Conservation (phyloP, 2,888 invertebrate genomes). For the Apotomis betuletana region DNA sequence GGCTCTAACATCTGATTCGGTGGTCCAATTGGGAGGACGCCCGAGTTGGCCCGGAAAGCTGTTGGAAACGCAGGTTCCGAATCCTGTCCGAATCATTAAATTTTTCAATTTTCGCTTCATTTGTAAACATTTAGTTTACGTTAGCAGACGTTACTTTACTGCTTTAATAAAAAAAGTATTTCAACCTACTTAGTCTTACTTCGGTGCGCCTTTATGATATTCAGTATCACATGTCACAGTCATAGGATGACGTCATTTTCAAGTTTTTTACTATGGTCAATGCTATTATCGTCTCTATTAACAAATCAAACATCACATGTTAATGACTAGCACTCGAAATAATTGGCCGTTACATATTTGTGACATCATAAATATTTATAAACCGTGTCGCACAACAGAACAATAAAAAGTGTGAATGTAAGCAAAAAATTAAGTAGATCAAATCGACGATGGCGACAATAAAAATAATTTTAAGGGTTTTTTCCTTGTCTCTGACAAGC, state of each 20-base stretch:
- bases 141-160: too few species aligned
- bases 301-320: conserved; percentile 14
- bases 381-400: conserved; percentile 17
- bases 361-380: conserved; percentile 35
- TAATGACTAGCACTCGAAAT: conserved; percentile 19
- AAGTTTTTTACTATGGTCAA: conserved; percentile 4
- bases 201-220: not conserved
- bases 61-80: too few species aligned
- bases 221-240: not conserved
- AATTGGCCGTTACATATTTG: conserved; percentile 28
- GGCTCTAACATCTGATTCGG: too few species aligned
- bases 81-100: too few species aligned
- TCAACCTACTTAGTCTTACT: not conserved
- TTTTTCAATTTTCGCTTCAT: too few species aligned
- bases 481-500: conserved; percentile 39
- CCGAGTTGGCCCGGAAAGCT: too few species aligned
- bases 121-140: too few species aligned
- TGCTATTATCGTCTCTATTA: conserved; percentile 19
- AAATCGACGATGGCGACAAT: conserved; percentile 17
- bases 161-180: too few species aligned
- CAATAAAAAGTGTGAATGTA: conserved; percentile 38
- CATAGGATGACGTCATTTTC: not conserved
- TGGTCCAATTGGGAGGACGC: too few species aligned
- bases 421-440: conserved; percentile 35
- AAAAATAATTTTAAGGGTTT: conserved; percentile 37